Evolutionary conservation across 1,140 invertebrate genomes (phyloP).

Genomic region (Drosophila suzukii): DNA sequence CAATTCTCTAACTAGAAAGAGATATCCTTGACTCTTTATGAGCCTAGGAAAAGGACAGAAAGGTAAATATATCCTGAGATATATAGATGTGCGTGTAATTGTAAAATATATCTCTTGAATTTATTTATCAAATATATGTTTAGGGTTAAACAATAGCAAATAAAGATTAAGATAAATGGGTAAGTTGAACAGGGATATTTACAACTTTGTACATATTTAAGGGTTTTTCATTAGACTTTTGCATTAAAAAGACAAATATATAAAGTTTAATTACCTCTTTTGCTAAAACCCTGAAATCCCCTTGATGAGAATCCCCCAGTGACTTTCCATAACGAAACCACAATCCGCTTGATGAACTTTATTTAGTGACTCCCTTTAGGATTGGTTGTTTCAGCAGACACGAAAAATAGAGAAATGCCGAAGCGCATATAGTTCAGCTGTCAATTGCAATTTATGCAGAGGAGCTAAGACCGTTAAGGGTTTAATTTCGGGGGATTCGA

Average conservation of each 20-base stretch:
- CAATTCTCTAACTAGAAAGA: no score
- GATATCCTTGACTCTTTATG: neutral
- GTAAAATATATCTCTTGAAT: no score
- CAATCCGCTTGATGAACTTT: conserved; percentile 39
- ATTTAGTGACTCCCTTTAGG: conserved; percentile 14
- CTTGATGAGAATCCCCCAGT: neutral
- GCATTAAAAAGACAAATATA: neutral
- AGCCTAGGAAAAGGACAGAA: neutral
- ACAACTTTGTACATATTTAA: no score
- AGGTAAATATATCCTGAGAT: no score
- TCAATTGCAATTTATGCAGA: conserved; percentile 42
- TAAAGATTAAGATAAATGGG: no score
- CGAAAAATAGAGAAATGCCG: neutral
- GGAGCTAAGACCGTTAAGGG: neutral
- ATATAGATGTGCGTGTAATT: no score
- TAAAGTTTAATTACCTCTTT: neutral
- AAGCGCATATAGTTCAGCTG: neutral
- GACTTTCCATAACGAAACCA: conserved; percentile 21
- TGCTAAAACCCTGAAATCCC: neutral
- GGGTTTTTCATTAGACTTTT: no score
- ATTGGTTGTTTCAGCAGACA: neutral
- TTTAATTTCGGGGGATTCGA: neutral
- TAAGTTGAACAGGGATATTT: no score
- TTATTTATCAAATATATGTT: no score
- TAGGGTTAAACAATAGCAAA: no score